Evolutionary conservation across 2,113 vertebrate genomes (phyloP), one percentile per base, ranked within the genome.

Genomic region (Pardalotus punctatus): DNA sequence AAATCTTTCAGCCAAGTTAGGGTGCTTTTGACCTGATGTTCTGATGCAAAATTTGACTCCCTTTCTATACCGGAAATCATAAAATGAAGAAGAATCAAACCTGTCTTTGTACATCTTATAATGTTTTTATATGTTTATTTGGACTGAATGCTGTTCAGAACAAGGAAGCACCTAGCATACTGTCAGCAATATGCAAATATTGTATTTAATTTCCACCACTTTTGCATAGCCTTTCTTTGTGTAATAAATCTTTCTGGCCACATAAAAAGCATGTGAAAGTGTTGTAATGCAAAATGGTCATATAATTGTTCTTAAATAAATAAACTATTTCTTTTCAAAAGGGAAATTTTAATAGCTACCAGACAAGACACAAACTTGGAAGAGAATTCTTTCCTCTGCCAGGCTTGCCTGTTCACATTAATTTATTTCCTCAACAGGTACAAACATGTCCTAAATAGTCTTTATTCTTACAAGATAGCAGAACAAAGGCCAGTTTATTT

Each of bases 351-450:
- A 82, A 83, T 66, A 76, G 38, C 33, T 70, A 47, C 47, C 61
- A 50, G 65, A 57, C 35, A 89, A 70, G 25, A 73, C 21, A 73
- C 21, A 65, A 81, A 11, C 42, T 78, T 86, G 60, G 50, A 83
- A 94, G 9, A 86, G 21, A 94, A 85, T 88, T 83, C 14, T 81
- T 78, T 88, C 76, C 31, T 77, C 48, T 76, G 38, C 35, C 35
- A 83, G 60, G 42, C n/a, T 43, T 84, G 38, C 27, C 40, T 70
- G 10, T 38, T 84, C 3, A 5, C 58, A 54, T 72, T 83, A 72
- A 86, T 83, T 83, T 91, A 84, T 81, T 92, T 81, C 65, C 65
- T 86, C 35, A 80, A 69, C 77, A 92, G 54, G 62, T 90, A 82
- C 18, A 45, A 87, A 86, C 76, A 57, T 54, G 53, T 94, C 51